phyloP scores from a whole-genome alignment of 2,113 vertebrate species.

The Pygoscelis adeliae region DNA sequence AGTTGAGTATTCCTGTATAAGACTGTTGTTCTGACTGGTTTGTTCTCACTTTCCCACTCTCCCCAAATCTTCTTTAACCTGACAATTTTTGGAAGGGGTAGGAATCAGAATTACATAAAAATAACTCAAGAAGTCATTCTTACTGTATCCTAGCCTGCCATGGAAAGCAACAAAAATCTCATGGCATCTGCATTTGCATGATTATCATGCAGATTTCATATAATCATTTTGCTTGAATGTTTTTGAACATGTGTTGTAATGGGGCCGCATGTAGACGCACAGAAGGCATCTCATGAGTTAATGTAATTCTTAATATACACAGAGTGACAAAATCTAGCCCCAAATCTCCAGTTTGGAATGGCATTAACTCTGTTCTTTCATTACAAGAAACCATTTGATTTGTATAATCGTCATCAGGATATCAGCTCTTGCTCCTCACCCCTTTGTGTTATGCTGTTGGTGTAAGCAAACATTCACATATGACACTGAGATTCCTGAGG shows the following conservation, averaged over 20 bases:
- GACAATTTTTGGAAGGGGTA: background rate
- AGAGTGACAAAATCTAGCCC: background rate
- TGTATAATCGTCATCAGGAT: background rate
- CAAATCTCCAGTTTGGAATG: background rate
- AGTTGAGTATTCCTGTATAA: background rate
- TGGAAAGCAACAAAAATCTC: background rate
- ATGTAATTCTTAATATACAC: background rate
- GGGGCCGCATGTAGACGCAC: background rate
- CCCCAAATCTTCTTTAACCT: background rate
- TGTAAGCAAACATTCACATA: background rate
- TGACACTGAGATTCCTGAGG: background rate
- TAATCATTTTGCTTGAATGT: background rate
- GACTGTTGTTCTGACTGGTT: background rate
- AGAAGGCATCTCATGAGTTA: background rate
- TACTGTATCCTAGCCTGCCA: background rate
- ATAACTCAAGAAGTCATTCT: background rate
- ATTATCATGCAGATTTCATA: background rate
- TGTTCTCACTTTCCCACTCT: background rate
- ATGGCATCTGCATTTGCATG: background rate
- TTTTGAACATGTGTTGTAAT: background rate
- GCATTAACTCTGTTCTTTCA: background rate
- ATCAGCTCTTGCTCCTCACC: background rate
- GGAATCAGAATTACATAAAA: background rate
- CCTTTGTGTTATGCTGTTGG: background rate
- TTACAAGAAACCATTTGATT: background rate